Evolutionary conservation across 2,888 invertebrate genomes (phyloP), one percentile per base, ranked within the genome.

Genomic region (Apamea monoglypha): DNA sequence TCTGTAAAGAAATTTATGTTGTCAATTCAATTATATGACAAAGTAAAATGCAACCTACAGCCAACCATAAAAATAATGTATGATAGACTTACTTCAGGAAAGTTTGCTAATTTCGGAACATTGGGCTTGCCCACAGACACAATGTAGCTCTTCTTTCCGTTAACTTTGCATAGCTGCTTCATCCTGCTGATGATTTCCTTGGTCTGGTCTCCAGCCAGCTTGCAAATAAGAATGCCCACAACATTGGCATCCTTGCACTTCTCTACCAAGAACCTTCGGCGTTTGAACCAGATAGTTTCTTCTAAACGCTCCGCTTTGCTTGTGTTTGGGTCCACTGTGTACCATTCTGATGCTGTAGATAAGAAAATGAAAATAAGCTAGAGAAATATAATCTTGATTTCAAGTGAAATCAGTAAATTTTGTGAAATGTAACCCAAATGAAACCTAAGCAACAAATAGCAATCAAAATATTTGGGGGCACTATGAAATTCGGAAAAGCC

Each of bases 81-180:
- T 21, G 14, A 25, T 12, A 56, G 36, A 84, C 91, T 92, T 94
- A 98, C 98, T 97, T 99, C 99, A 77, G 98, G 98, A 94, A 99
- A 99, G 96, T 99, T 99, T 0, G 99, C 99, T 82, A 99, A 96
- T 95, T 99, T 99, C 0, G 99, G 98, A 21, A 98, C 98, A 96
- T 99, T 99, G 6, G 99, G 98, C 94, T 99, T 99, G 10, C 99
- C 99, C 76, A 99, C 98, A 44, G 98, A 98, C 77, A 99, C 98
- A 69, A 99, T 98, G 92, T 99, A 99, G 85, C 98, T 98, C 93
- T 99, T 99, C 92, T 99, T 99, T 0, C 98, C 98, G 78, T 98
- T 98, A 2, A 97, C 94, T 90, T 97, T 98, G 63, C 99, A 98
- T 74, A 99, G 95, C 74, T 97, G 94, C 93, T 98, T 98, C 88